A percentile compares a stretch with the other conserved stretches of the same genome.
Conservation (phyloP, 2,113 vertebrate genomes). For the Neodontobutis hainanensis region DNA sequence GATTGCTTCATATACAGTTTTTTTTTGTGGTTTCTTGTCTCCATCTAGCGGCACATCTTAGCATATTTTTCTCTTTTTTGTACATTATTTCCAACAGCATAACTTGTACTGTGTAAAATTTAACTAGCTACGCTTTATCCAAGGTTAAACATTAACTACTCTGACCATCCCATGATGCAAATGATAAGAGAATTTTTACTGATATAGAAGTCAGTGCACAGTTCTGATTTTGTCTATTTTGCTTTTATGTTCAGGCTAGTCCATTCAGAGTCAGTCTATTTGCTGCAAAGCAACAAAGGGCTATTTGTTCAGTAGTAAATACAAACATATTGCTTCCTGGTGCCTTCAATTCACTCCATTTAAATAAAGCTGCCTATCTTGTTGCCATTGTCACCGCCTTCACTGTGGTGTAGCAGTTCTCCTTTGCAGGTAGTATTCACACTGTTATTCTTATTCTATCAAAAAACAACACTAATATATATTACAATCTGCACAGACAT, state of each 20-base stretch:
- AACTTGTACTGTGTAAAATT: conserved; percentile 42
- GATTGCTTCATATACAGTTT: background rate
- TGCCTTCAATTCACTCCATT: conserved; percentile 7
- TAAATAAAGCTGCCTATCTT: conserved; percentile 34
- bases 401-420: no score
- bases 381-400: conserved; percentile 49
- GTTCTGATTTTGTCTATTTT: no score
- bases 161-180: conserved; percentile 18
- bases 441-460: conserved; percentile 20
- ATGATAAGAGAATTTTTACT: conserved; percentile 33
- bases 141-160: conserved; percentile 57
- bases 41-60: conserved; percentile 11
- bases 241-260: no score
- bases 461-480: conserved; percentile 9
- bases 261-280: no score
- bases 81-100: conserved; percentile 17
- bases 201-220: conserved; percentile 15
- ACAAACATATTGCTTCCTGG: background rate
- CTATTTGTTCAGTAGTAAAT: background rate
- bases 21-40: conserved; percentile 3
- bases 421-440: conserved; percentile 33
- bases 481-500: background rate
- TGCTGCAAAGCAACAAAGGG: background rate
- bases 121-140: conserved; percentile 32
- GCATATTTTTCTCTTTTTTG: background rate